Conservation (phyloP, 2,888 invertebrate genomes). For the Aricia artaxerxes region DNA sequence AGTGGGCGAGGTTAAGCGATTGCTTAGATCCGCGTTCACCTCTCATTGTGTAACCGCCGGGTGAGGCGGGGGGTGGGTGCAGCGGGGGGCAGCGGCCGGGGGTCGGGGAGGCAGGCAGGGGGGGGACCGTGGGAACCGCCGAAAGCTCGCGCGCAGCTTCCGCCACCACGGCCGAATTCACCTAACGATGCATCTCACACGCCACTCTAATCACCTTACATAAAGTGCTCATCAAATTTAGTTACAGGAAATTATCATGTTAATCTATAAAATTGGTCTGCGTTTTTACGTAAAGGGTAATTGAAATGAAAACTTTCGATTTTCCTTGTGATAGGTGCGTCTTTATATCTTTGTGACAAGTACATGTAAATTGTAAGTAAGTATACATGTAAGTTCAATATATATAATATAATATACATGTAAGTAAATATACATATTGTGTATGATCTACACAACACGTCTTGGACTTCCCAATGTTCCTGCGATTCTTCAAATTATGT, state of each 20-base stretch:
- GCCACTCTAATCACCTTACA: constrained; percentile 53
- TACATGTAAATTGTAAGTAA: not conserved
- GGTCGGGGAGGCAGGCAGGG: constrained; percentile 63
- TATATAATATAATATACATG: too few relatives aligned
- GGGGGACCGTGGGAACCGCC: constrained; percentile 73
- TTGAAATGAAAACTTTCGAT: not conserved
- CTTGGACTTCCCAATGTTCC: too few relatives aligned
- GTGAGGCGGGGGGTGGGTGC: constrained; percentile 52
- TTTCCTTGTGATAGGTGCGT: not conserved
- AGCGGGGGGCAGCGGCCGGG: constrained; percentile 57
- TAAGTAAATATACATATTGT: too few relatives aligned
- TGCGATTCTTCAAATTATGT: too few relatives aligned
- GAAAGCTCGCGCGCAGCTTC: constrained; percentile 77
- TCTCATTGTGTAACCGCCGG: constrained; percentile 75
- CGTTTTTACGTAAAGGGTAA: not conserved
- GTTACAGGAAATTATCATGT: constrained; percentile 67
- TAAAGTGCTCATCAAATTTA: constrained; percentile 68
- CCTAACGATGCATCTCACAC: constrained; percentile 71
- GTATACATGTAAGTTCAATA: too few relatives aligned
- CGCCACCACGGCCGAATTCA: constrained; percentile 69
- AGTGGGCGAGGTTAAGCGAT: constrained; percentile 80
- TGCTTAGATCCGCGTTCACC: constrained; percentile 81
- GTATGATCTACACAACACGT: too few relatives aligned
- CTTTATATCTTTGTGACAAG: not conserved
- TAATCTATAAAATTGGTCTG: constrained; percentile 40